Evolutionary conservation across 2,113 vertebrate species (phyloP), one percentile per base, ranked within the genome.

Genomic region (Glaucidium brasilianum): DNA sequence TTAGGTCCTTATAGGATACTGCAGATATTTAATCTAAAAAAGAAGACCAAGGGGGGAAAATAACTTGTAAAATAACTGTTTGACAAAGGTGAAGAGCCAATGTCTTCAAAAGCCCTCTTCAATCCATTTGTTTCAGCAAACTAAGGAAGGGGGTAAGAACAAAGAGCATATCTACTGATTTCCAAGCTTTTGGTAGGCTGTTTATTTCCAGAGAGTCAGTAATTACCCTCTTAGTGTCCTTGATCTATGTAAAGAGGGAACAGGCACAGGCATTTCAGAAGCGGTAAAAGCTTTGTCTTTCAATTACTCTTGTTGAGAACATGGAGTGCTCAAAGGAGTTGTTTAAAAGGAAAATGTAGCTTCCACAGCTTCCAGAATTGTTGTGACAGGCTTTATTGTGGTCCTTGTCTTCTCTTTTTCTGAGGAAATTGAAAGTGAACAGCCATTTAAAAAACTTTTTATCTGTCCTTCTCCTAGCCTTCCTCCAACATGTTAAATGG

Each of bases 331-430:
- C 72, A 88, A 83, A 97, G 53, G 47, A 94, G 58, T 32, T 71
- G 41, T 84, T 88, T 85, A 80, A 94, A 93, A 90, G 64, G 60
- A 45, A 90, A 88, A 86, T 0, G 2, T 43, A 67, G 37, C n/a
- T 77, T 92, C 91, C 85, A 62, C 52, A 84, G 26, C 56, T 81
- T 92, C 62, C 47, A 84, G 32, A 97, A 88, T 74, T 71, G 75
- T 90, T 96, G 72, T 95, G 91, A 89, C 88, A 95, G 76, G 53
- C 21, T 93, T 85, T 92, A 73, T 75, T 79, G 62, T 84, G 76
- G 86, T 87, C 47, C 67, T 63, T 86, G 75, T 92, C 75, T 74
- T 59, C 43, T 84, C 47, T 86, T 84, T 58, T 94, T 55, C 68
- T 74, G 43, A 89, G 64, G 35, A 84, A 89, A 89, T 34, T 76